phyloP scores from a whole-genome alignment of 2,888 invertebrate genomes.

The Parelbella ahira region DNA sequence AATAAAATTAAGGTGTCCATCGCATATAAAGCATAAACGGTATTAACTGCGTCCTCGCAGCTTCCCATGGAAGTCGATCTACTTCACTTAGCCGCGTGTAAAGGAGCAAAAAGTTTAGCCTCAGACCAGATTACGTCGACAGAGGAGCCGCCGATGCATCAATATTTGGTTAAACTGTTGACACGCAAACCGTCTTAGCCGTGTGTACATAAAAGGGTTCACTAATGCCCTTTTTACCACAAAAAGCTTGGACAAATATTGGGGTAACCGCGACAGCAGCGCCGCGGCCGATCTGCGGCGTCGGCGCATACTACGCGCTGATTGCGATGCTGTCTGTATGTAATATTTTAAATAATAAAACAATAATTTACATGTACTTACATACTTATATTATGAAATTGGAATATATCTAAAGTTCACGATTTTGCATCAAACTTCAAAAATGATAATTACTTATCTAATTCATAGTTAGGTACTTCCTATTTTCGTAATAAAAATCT shows the following conservation, averaged over 20 bases:
- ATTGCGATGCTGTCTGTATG: no score
- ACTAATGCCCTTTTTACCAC: conserved; percentile 78
- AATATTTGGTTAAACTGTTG: conserved; percentile 71
- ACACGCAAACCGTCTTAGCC: conserved; percentile 77
- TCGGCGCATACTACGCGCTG: conserved; percentile 7
- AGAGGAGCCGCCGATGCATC: conserved; percentile 66
- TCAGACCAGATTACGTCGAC: conserved; percentile 62
- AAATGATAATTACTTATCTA: no score
- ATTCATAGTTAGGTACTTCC: no score
- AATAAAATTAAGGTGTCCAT: no score
- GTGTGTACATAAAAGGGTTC: conserved; percentile 75
- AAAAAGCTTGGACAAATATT: conserved; percentile 72
- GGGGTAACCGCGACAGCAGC: conserved; percentile 42
- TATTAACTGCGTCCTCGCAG: conserved; percentile 35
- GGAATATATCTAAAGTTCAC: no score
- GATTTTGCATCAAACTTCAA: no score
- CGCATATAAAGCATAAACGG: no score
- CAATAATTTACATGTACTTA: no score
- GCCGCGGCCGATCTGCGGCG: conserved; percentile 1
- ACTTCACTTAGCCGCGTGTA: conserved; percentile 47
- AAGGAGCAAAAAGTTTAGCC: conserved; percentile 45
- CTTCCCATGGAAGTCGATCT: conserved; percentile 43
- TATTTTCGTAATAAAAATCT: no score
- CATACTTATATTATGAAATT: no score
- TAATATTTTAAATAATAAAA: no score